phyloP scores from a whole-genome alignment of 2,888 invertebrate species.

The Onchidella celtica region DNA sequence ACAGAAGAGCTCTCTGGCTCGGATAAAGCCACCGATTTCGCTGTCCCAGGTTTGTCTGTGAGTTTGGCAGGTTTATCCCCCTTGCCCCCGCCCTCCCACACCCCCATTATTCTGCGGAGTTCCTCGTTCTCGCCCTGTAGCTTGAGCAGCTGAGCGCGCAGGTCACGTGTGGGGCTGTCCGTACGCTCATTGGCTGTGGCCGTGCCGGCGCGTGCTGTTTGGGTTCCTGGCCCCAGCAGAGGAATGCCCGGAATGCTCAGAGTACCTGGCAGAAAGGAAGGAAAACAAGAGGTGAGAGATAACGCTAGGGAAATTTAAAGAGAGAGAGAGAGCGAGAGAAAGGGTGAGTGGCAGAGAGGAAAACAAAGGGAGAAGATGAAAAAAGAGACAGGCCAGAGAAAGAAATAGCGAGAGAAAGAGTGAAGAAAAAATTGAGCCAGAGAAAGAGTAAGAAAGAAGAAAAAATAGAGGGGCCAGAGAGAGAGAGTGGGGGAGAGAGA shows the following conservation, averaged over 20 bases:
- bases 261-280: constrained; percentile 23
- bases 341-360: background rate
- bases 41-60: background rate
- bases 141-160: constrained; percentile 21
- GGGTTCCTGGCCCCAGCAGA: constrained; percentile 37
- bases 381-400: background rate
- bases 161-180: constrained; percentile 32
- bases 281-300: background rate
- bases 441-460: background rate
- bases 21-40: background rate
- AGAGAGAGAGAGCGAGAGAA: background rate
- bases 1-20: background rate
- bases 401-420: background rate
- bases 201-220: constrained; percentile 33
- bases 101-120: constrained; percentile 15
- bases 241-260: constrained; percentile 42
- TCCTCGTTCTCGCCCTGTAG: constrained; percentile 23
- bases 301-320: background rate
- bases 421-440: background rate
- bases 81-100: background rate
- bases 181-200: constrained; percentile 16
- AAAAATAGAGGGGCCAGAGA: too few species aligned
- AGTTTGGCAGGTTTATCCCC: background rate
- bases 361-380: background rate
- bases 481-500: background rate